Evolutionary conservation across 2,888 invertebrate genomes (phyloP).

Genomic region (Drosophila putrida): DNA sequence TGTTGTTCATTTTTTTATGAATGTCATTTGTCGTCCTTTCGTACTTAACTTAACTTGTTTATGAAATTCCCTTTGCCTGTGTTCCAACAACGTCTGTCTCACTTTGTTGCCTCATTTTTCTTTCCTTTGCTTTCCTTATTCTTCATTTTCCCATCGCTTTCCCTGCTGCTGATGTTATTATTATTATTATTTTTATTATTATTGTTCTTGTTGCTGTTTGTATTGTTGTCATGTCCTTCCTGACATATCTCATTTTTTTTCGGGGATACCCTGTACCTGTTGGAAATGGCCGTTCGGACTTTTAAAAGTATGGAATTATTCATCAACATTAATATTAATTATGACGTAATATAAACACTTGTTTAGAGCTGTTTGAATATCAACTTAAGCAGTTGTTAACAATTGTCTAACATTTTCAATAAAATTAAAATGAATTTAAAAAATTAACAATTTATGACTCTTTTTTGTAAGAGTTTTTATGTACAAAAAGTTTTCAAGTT

Average conservation of each 20-base stretch:
- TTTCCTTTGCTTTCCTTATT: slow-evolving; percentile 2
- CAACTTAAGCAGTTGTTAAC: too few relatives aligned
- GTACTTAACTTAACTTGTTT: slow-evolving; percentile 22
- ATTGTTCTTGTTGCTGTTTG: slow-evolving; percentile 25
- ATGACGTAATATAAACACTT: too few relatives aligned
- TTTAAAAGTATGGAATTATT: neutral
- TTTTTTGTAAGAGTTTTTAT: too few relatives aligned
- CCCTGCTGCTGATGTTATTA: slow-evolving; percentile 14
- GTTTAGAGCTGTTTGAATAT: too few relatives aligned
- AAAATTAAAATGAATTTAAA: too few relatives aligned
- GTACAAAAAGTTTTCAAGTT: too few relatives aligned
- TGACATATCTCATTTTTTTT: slow-evolving; percentile 24
- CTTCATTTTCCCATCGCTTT: too few relatives aligned
- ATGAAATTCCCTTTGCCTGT: slow-evolving; percentile 14
- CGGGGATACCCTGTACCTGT: neutral
- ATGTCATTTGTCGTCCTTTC: slow-evolving; percentile 37
- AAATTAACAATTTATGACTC: too few relatives aligned
- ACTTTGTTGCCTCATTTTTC: slow-evolving; percentile 43
- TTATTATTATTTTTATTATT: slow-evolving; percentile 32
- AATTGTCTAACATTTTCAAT: too few relatives aligned
- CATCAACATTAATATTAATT: neutral
- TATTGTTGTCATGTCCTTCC: slow-evolving; percentile 25
- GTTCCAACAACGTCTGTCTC: slow-evolving; percentile 40
- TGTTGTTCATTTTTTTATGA: slow-evolving; percentile 52
- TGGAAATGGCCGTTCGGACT: neutral